These are phyloP conservation scores for Nibea albiflora DNA, from an alignment of 2,113 vertebrate genomes.

Conservation along the genomic window DNA sequence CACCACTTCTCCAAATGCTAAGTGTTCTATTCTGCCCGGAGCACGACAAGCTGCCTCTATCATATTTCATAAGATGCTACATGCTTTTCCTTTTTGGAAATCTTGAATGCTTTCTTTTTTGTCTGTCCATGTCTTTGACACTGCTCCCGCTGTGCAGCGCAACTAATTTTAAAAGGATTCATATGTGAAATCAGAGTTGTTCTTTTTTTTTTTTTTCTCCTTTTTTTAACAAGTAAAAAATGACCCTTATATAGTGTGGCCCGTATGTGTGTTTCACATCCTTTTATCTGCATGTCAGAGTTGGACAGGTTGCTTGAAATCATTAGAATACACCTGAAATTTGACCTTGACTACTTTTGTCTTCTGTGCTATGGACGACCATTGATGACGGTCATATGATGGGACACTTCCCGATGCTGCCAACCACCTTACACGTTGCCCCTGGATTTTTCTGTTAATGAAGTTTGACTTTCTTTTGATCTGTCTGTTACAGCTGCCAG, in stretches of 20 bases:
- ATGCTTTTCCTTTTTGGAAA: conserved; percentile 12
- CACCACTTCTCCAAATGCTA: conserved; percentile 35
- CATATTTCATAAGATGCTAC: conserved; percentile 27
- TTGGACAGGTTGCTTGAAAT: neutral
- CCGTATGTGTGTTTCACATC: no score
- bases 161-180: neutral
- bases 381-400: neutral
- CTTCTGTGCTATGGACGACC: neutral
- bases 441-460: neutral
- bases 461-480: neutral
- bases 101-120: conserved; percentile 3
- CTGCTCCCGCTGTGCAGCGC: neutral
- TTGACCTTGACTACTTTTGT: neutral
- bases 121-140: neutral
- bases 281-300: neutral
- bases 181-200: neutral
- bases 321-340: neutral
- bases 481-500: neutral
- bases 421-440: no score
- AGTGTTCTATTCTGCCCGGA: conserved; percentile 30
- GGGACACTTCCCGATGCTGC: neutral
- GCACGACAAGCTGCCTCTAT: conserved; percentile 43
- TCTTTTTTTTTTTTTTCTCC: neutral
- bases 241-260: neutral
- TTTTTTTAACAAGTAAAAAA: no score